Base-by-base conservation (phyloP, 2,113 vertebrate genomes). In the Octodon degus region DNA sequence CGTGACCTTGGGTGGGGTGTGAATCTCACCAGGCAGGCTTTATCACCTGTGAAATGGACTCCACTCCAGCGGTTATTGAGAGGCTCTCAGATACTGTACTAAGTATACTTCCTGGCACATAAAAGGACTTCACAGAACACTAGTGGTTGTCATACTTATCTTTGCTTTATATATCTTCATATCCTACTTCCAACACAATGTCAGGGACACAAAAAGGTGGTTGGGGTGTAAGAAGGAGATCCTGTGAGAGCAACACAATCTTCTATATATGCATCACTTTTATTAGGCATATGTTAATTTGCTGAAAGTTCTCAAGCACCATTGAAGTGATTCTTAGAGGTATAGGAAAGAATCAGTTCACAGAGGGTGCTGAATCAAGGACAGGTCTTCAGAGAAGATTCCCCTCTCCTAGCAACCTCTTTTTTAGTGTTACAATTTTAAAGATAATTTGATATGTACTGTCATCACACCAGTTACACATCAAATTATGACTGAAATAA, bases 11-110 rank as follows among this genome's bases (percentile, higher is more conserved):
- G 40, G 53, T 47, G 74, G 14, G 25, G 30, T 72, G 17, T 43
- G 47, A 62, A 30, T 86, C 80, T 83, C 83, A 77, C 12, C 8
- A 55, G 16, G 40, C 58, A 32, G 25, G 32, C 22, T 84, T 76
- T 55, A 68, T 43, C 50, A 47, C 82, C 91, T 79, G 37, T 67
- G 47, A 88, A 89, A 96, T 32, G 76, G 32, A 85, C 37, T 93
- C 1, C 53, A 24, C 20, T 47, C n/a, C 79, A 34, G 37, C 17
- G 50, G 40, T 47, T 87, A 19, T 19, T 65, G 13, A 76, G 14
- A 63, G 11, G 58, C 25, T 63, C 37, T 43, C 30, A 25, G 53
- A 77, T 0, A 40, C 43, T 70, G 20, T 16, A 58, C 25, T 76
- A 58, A 34, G 30, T n/a, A 20, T 30, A 40, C 20, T 24, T 13